Conservation (phyloP, 2,113 vertebrate genomes). For the Aptenodytes forsteri region DNA sequence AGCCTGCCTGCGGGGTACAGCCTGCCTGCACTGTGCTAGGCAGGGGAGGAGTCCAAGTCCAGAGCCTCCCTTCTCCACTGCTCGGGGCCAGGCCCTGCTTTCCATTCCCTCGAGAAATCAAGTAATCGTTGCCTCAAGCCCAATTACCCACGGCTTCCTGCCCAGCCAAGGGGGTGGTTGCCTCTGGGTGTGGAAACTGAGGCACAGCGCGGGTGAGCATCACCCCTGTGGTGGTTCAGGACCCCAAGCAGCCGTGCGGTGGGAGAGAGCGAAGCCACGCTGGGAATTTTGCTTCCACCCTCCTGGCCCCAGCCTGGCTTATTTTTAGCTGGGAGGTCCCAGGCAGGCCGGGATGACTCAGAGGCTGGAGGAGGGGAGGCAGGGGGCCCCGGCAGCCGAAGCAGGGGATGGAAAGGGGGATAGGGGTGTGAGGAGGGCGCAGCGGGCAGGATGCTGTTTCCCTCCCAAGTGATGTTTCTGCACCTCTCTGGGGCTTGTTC, state of each 20-base stretch:
- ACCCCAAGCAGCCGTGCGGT: background rate
- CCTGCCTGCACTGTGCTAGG: background rate
- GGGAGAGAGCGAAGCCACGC: background rate
- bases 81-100: background rate
- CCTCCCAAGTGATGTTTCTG: background rate
- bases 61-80: background rate
- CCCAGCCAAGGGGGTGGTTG: background rate
- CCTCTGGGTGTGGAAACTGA: background rate
- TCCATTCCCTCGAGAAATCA: background rate
- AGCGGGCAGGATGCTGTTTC: background rate
- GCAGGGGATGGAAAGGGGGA: background rate
- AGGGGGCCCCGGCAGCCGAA: background rate
- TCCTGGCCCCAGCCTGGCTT: slow-evolving; percentile 9
- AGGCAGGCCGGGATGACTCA: slow-evolving; percentile 38
- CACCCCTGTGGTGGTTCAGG: background rate
- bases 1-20: background rate
- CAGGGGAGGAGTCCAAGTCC: background rate
- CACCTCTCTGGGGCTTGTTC: no score
- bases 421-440: background rate
- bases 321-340: slow-evolving; percentile 69
- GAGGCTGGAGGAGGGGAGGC: slow-evolving; percentile 55
- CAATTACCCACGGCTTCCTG: background rate
- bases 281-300: slow-evolving; percentile 35
- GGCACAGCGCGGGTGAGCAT: background rate
- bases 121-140: background rate